phyloP scores from a whole-genome alignment of 2,888 invertebrate genomes.

The Drosophila villosipedis region DNA sequence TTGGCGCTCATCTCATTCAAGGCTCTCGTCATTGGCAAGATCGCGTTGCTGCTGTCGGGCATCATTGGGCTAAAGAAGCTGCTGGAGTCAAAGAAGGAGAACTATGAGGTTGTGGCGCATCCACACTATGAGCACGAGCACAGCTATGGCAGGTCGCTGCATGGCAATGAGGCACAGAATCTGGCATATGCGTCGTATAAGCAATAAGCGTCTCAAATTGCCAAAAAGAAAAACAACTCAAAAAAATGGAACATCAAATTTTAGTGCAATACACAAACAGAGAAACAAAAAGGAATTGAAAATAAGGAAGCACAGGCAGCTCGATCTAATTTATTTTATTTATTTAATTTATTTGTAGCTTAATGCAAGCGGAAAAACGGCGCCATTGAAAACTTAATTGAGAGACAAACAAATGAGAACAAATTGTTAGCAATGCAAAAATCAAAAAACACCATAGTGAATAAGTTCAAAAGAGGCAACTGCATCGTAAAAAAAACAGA shows the following conservation, averaged over 20 bases:
- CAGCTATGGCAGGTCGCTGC: slow-evolving; percentile 89
- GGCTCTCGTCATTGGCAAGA: slow-evolving; percentile 93
- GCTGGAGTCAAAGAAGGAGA: slow-evolving; percentile 89
- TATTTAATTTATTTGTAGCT: slow-evolving; percentile 79
- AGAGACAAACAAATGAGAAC: slow-evolving; percentile 8
- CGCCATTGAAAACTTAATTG: slow-evolving; percentile 62
- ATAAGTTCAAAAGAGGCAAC: slow-evolving; percentile 54
- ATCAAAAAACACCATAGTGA: slow-evolving; percentile 39
- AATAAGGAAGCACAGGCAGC: slow-evolving; percentile 35
- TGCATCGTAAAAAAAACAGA: slow-evolving; percentile 3
- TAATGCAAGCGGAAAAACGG: slow-evolving; percentile 66
- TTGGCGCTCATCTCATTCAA: slow-evolving; percentile 93
- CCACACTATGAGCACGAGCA: slow-evolving; percentile 88
- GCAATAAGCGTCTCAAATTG: slow-evolving; percentile 63
- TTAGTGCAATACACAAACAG: slow-evolving; percentile 78
- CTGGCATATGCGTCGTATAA: slow-evolving; percentile 89
- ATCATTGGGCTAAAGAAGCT: slow-evolving; percentile 91
- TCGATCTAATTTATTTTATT: slow-evolving; percentile 76
- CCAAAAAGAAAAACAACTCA: slow-evolving; percentile 21
- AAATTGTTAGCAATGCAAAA: slow-evolving; percentile 24
- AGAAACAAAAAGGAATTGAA: slow-evolving; percentile 17
- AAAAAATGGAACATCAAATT: not conserved
- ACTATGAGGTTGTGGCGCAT: slow-evolving; percentile 91
- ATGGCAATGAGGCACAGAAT: slow-evolving; percentile 87
- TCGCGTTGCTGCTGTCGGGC: slow-evolving; percentile 91